Base-by-base conservation (phyloP, 2,113 vertebrate genomes). In the Pseudorhombus dupliciocellatus region DNA sequence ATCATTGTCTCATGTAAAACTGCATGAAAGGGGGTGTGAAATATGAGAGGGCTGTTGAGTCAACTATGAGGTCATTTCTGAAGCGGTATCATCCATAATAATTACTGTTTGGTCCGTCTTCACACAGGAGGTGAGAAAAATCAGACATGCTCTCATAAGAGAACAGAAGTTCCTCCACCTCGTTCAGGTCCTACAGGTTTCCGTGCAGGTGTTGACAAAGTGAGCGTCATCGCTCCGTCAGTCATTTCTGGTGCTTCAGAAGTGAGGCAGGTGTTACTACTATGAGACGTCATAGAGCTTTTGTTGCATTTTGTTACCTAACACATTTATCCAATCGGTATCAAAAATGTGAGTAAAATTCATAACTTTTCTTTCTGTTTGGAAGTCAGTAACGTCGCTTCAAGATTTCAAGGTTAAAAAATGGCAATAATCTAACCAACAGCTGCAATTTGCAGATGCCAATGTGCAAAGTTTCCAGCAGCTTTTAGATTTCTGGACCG, bases 111-210 rank as follows among this genome's bases (percentile, higher is more conserved):
- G 48, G 40, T 44, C n/a, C 7, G 18, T 46, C 40, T 15, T 48
- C 25, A 71, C 12, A 34, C 28, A n/a, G 3, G 44, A 60, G 16
- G 42, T 15, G 14, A 63, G 42, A 25, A 75, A 56, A 80, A 69
- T 68, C 67, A 85, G 83, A 84, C 74, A 40, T 76, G 77, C 57
- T 66, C 77, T 84, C 76, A 78, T 66, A 18, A 28, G 18, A 63
- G 22, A 84, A 60, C 60, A 66, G 24, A 62, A 57, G 66, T 64
- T 14, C 16, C 24, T n/a, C 40, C 10, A 6, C n/a, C 22, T 52
- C 64, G 68, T 65, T 86, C 81, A 66, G 68, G 65, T 28, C 55
- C 55, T 26, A 2, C 71, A 50, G 6, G 60, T 75, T 77, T 84
- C 21, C 2, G 0, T 16, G 40, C 70, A 82, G 79, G 73, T 86